A percentile compares a stretch with the other conserved stretches of the same genome.
phyloP scores from a whole-genome alignment of 2,888 invertebrate genomes.

The Blera fallax region DNA sequence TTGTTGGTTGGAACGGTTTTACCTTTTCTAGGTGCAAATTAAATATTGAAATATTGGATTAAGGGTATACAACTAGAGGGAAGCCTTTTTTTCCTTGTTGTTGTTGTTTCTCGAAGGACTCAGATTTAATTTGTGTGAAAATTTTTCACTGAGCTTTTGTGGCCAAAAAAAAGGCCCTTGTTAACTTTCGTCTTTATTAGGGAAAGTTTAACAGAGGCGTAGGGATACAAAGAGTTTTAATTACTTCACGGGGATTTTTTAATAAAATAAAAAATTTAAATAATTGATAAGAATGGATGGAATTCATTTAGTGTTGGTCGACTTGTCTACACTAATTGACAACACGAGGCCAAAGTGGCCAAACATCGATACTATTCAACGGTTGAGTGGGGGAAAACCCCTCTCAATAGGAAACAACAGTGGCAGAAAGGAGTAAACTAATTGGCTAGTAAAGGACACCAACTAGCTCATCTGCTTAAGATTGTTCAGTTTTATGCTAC shows the following conservation, averaged over 20 bases:
- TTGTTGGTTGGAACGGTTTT: background rate
- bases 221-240: constrained; percentile 17
- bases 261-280: constrained; percentile 1
- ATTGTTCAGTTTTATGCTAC: too few species aligned
- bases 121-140: constrained; percentile 39
- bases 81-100: background rate
- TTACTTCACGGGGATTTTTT: constrained; percentile 22
- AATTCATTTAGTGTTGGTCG: background rate
- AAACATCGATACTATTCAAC: background rate
- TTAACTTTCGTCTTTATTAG: constrained; percentile 1
- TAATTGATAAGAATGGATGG: constrained; percentile 31
- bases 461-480: too few species aligned
- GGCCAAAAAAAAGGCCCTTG: background rate
- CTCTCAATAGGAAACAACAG: background rate
- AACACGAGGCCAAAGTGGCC: background rate
- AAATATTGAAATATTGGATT: constrained; percentile 67
- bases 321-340: background rate
- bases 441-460: too few species aligned
- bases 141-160: background rate
- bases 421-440: too few species aligned
- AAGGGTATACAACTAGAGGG: constrained; percentile 7
- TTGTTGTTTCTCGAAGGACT: background rate
- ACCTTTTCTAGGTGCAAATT: constrained; percentile 59
- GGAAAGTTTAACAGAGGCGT: background rate
- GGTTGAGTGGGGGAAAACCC: background rate